Base-by-base conservation (phyloP, 2,113 vertebrate genomes). In the Chloropsis hardwickii region DNA sequence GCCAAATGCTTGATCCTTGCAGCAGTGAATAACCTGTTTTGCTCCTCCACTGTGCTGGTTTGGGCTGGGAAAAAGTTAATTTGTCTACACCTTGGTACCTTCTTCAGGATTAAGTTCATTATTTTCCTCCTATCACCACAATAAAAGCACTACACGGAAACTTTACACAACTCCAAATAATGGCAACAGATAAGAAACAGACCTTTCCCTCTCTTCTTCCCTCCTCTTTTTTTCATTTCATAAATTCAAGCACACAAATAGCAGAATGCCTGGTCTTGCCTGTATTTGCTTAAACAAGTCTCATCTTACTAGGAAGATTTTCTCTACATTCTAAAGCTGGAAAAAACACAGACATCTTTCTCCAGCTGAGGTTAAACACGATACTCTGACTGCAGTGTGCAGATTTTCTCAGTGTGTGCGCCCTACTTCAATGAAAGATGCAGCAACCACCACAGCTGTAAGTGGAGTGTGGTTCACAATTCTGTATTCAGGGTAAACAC, bases 301-400 rank as follows among this genome's bases (percentile, higher is more conserved):
- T 61, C 13, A 28, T 65, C 58, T 50, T 18, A 79, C 35, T 12
- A 58, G 20, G 10, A 53, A 54, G 14, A 9, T 47, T 64, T 79
- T 29, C 42, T 71, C 27, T 35, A 12, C 42, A 62, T 12, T 77
- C 18, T 48, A 61, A 65, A 84, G 20, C 10, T 50, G 51, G 20
- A 64, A 62, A 62, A 67, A 76, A 28, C 44, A 67, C 19, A 47
- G 22, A n/a, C 22, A 24, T 1, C 8, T 6, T 16, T 28, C 28
- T 83, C 35, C 39, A 42, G 6, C 12, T 35, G 54, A 83, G 33
- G 25, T 77, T 73, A 73, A 69, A 69, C 18, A 42, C 2, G 44
- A 11, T 33, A 25, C 11, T 12, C 33, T 33, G 10, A 44, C 28
- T 54, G 23, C 20, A 33, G 22, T 1, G 2, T 2, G 1, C 2